Conservation (phyloP, 1,140 invertebrate species). For the Orchestia grillus region DNA sequence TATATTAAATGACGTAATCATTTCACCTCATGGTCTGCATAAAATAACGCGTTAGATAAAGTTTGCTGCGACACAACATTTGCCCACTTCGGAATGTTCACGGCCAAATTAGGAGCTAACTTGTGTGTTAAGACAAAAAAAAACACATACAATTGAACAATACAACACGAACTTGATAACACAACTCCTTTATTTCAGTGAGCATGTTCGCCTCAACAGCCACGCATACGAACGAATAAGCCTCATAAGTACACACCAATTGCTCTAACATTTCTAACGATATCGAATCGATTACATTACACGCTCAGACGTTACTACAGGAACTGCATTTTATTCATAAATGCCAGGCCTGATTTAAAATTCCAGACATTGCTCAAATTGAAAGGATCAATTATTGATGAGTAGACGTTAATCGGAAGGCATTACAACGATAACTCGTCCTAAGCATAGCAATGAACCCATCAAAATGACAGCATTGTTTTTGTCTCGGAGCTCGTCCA, state of each 20-base stretch:
- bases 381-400: not conserved
- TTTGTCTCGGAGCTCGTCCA: not conserved
- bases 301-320: not conserved
- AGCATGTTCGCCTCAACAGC: not conserved
- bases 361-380: not conserved
- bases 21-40: no score
- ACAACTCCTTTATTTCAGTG: not conserved
- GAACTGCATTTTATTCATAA: not conserved
- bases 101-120: no score
- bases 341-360: not conserved
- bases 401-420: not conserved
- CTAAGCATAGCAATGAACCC: slow-evolving; percentile 14
- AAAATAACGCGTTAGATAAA: no score
- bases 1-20: no score
- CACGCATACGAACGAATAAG: not conserved
- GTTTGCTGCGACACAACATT: no score
- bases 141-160: no score
- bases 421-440: not conserved
- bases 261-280: not conserved
- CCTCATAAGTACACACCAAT: not conserved
- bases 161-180: no score
- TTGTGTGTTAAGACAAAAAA: no score
- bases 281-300: not conserved
- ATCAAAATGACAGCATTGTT: not conserved
- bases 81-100: no score